Conservation (phyloP, 2,888 invertebrate genomes). For the Drosophila differens region DNA sequence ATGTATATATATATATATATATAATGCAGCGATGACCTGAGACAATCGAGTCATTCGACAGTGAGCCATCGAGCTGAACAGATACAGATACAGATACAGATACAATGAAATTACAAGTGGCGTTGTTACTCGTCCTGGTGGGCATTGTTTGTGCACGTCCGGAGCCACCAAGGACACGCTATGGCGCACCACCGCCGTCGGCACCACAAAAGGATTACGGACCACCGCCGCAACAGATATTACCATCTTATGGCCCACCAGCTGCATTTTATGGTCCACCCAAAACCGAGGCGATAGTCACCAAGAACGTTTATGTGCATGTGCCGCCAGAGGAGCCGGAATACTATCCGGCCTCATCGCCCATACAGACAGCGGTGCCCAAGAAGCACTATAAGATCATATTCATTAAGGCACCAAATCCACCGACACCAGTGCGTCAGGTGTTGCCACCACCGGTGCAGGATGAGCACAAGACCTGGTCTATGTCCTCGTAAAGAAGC, state of each 20-base stretch:
- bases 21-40: conserved; percentile 63
- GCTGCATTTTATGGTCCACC: conserved; percentile 1
- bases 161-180: conserved; percentile 84
- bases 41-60: conserved; percentile 72
- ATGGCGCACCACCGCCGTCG: conserved; percentile 81
- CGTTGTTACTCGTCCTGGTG: conserved; percentile 78
- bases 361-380: conserved; percentile 85
- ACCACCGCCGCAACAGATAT: conserved; percentile 78
- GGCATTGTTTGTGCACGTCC: conserved; percentile 85
- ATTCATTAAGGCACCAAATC: conserved; percentile 87
- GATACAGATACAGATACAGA: conserved; percentile 13
- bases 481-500: conserved; percentile 95
- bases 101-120: conserved; percentile 57
- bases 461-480: conserved; percentile 95
- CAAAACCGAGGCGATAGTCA: conserved; percentile 79
- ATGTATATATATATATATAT: conserved; percentile 42
- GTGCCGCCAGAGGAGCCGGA: conserved; percentile 87
- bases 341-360: conserved; percentile 83
- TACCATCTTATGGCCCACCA: conserved; percentile 82
- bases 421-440: conserved; percentile 86
- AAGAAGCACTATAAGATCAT: conserved; percentile 87
- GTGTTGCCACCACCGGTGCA: conserved; percentile 89
- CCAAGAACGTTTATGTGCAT: conserved; percentile 86
- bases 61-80: conserved; percentile 32
- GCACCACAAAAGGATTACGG: conserved; percentile 84